These are phyloP conservation scores for Drosophila santomea DNA, from an alignment of 1,140 invertebrate genomes.

Conservation along the genomic window DNA sequence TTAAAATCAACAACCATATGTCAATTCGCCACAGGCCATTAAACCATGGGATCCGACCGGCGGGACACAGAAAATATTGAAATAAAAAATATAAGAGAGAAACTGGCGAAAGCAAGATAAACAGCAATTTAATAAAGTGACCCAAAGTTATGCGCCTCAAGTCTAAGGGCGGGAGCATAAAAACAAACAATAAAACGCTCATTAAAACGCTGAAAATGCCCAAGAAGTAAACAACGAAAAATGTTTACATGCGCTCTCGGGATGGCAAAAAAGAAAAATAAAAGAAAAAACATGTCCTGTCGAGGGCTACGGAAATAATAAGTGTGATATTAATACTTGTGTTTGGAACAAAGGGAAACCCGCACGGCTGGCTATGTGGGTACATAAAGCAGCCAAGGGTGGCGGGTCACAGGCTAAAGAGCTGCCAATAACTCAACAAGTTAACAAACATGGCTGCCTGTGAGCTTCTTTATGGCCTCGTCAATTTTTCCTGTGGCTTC, in stretches of 20 bases:
- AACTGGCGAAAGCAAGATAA: slow-evolving; percentile 48
- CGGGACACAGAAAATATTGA: slow-evolving; percentile 25
- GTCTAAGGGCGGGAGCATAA: slow-evolving; percentile 45
- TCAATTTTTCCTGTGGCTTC: slow-evolving; percentile 23
- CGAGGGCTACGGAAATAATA: slow-evolving; percentile 55
- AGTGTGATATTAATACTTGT: slow-evolving; percentile 77
- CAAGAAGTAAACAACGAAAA: slow-evolving; percentile 44
- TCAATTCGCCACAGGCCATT: slow-evolving; percentile 61
- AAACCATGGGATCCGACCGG: slow-evolving; percentile 18
- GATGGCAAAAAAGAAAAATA: slow-evolving; percentile 4
- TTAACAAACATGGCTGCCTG: slow-evolving; percentile 63
- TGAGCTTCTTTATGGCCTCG: slow-evolving; percentile 54
- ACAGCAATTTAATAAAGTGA: slow-evolving; percentile 73
- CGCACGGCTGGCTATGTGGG: slow-evolving; percentile 12
- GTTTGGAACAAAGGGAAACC: slow-evolving; percentile 39
- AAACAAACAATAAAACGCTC: slow-evolving; percentile 66
- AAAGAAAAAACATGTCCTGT: slow-evolving; percentile 5
- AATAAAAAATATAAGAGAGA: slow-evolving; percentile 27
- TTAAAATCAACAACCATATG: slow-evolving; percentile 73
- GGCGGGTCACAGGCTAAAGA: slow-evolving; percentile 31
- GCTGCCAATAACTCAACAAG: slow-evolving; percentile 76
- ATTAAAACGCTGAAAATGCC: slow-evolving; percentile 54
- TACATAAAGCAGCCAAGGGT: slow-evolving; percentile 7
- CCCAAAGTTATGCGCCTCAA: slow-evolving; percentile 52
- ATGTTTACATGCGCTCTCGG: slow-evolving; percentile 30